Evolutionary conservation across 23 tunicate genomes (phyloP), one percentile per base, ranked within the genome.

Genomic region (Diplosoma virens): DNA sequence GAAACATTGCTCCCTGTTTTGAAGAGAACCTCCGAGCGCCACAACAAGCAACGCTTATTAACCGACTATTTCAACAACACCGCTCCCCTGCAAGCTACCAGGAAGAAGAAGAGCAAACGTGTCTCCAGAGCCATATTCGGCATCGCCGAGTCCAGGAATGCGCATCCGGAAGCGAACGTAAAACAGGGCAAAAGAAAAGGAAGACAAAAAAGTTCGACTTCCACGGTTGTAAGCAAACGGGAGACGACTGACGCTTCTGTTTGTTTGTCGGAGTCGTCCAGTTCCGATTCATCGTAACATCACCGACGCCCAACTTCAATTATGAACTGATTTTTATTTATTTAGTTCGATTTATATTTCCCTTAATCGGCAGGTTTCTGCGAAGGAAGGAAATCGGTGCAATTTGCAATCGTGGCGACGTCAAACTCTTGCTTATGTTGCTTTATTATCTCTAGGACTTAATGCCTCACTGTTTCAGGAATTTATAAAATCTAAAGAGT

Each of bases 1-100:
- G 95, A 87, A 23, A 35, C 70, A 1, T 69, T 87, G 66, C 86
- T 87, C 47, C 87, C 95, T 1, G 58, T 87, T 22, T 64, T 87
- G 21, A 87, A 87, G 36, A 66, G 64, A 59, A 34, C 65, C 21
- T 79, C 88, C 24, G 88, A 87, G 58, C 70, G 87, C 29, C 32
- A 79, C 1, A 17, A 59, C 18, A 9, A 71, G 30, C 95, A 87
- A 37, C 23, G 68, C 7, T 31, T 28, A 35, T 68, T 87, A 18
- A 67, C 87, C 5, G 66, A 34, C 17, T 87, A 52, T 68, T 76
- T 81, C 2, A 11, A 37, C 29, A n/a, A 20, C 17, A 20, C 73
- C 14, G 18, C 26, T 0, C 37, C 25, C 1, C 66, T 59, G 17
- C 32, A 73, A 0, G 71, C 33, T 25, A 63, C 25, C n/a, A 36